phyloP scores from a whole-genome alignment of 2,113 vertebrate genomes.

The Eptesicus fuscus region DNA sequence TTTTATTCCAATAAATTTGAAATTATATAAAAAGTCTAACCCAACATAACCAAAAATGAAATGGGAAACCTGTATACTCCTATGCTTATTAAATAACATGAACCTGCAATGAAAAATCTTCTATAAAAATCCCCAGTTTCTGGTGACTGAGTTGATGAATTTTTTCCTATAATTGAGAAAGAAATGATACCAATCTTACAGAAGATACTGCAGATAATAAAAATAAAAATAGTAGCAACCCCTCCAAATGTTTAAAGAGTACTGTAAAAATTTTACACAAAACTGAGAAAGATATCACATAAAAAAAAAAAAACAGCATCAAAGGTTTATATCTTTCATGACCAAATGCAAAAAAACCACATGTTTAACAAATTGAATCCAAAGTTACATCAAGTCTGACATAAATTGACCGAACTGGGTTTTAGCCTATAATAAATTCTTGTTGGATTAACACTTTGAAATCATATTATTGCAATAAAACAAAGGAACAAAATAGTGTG shows the following conservation, averaged over 20 bases:
- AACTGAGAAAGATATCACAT: background rate
- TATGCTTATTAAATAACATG: slow-evolving; percentile 3
- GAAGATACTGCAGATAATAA: background rate
- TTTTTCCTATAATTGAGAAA: background rate
- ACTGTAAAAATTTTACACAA: background rate
- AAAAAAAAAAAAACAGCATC: background rate
- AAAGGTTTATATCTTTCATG: background rate
- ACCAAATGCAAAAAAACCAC: background rate
- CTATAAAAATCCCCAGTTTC: background rate
- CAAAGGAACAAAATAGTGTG: background rate
- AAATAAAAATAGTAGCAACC: background rate
- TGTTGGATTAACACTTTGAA: background rate
- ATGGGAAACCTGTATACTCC: background rate
- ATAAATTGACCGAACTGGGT: background rate
- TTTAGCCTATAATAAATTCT: background rate
- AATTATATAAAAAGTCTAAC: background rate
- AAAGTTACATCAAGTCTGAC: background rate
- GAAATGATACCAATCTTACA: background rate
- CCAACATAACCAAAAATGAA: background rate
- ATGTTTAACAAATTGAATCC: background rate
- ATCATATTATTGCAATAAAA: slow-evolving; percentile 2
- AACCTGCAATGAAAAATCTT: background rate
- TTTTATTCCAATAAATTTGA: background rate
- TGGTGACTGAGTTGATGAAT: background rate
- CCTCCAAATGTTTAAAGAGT: background rate